Conservation (phyloP, 1,140 invertebrate species). For the Elymnias hypermnestra region DNA sequence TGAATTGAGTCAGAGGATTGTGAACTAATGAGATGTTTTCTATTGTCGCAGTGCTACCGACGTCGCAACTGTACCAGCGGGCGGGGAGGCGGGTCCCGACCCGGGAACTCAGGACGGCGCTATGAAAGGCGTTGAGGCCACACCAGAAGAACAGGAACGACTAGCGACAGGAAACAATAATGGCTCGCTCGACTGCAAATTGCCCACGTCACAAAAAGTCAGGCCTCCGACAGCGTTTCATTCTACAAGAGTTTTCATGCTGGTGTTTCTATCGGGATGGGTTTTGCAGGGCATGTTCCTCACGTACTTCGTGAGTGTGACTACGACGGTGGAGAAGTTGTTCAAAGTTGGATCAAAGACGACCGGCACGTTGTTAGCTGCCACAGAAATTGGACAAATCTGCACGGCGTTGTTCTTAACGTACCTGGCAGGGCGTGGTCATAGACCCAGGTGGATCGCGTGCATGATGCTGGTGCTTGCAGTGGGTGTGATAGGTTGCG, state of each 20-base stretch:
- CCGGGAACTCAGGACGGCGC: constrained; percentile 48
- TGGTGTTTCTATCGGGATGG: constrained; percentile 91
- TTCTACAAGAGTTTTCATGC: constrained; percentile 92
- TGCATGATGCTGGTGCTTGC: constrained; percentile 95
- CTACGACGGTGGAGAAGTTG: constrained; percentile 97
- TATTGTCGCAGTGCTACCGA: constrained; percentile 56
- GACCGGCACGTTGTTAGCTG: constrained; percentile 94
- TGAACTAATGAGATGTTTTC: constrained; percentile 21
- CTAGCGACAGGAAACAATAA: constrained; percentile 68
- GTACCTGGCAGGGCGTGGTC: constrained; percentile 94
- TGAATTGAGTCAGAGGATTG: constrained; percentile 3
- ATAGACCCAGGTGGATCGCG: constrained; percentile 97
- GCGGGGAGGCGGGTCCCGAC: constrained; percentile 52
- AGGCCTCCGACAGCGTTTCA: constrained; percentile 78
- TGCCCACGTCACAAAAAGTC: constrained; percentile 32
- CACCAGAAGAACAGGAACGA: constrained; percentile 66
- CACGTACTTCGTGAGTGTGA: constrained; percentile 96
- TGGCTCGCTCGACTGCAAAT: constrained; percentile 65
- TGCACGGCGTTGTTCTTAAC: constrained; percentile 91
- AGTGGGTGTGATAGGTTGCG: constrained; percentile 90
- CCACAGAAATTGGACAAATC: constrained; percentile 96
- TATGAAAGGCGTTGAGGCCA: constrained; percentile 69
- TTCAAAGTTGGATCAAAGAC: constrained; percentile 97
- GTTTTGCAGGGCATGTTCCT: constrained; percentile 96
- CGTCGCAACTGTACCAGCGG: constrained; percentile 43